Conservation (phyloP, 2,888 invertebrate genomes). For the Brachylomia viminalis region DNA sequence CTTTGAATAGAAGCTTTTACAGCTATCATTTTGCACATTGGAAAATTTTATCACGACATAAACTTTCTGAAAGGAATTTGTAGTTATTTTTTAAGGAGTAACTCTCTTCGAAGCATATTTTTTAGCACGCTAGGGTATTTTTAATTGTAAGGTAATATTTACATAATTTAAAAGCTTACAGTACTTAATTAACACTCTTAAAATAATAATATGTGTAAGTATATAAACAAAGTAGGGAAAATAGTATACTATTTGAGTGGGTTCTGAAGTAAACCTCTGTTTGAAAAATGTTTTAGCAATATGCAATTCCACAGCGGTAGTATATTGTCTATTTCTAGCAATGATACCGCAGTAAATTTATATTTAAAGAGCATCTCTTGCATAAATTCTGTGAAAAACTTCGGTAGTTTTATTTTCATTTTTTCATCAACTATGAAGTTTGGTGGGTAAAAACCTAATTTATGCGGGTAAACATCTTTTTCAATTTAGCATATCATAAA, state of each 20-base stretch:
- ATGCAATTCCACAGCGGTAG: not conserved
- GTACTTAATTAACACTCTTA: not conserved
- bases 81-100: not conserved
- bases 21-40: slow-evolving; percentile 15
- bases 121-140: not conserved
- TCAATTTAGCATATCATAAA: too few species aligned
- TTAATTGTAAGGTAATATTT: not conserved
- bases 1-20: slow-evolving; percentile 6
- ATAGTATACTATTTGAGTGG: not conserved
- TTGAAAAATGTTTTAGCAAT: not conserved
- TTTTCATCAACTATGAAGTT: not conserved
- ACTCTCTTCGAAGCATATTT: not conserved
- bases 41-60: not conserved
- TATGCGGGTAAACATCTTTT: too few species aligned
- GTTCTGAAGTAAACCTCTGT: not conserved
- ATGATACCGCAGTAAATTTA: not conserved
- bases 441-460: not conserved
- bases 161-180: not conserved
- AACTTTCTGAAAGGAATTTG: not conserved
- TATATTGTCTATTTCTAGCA: not conserved
- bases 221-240: not conserved
- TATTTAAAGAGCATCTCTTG: not conserved
- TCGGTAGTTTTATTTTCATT: not conserved
- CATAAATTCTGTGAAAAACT: not conserved
- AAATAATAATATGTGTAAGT: not conserved